Conservation (phyloP, 2,888 invertebrate genomes). For the Orchesellides sinensis region DNA sequence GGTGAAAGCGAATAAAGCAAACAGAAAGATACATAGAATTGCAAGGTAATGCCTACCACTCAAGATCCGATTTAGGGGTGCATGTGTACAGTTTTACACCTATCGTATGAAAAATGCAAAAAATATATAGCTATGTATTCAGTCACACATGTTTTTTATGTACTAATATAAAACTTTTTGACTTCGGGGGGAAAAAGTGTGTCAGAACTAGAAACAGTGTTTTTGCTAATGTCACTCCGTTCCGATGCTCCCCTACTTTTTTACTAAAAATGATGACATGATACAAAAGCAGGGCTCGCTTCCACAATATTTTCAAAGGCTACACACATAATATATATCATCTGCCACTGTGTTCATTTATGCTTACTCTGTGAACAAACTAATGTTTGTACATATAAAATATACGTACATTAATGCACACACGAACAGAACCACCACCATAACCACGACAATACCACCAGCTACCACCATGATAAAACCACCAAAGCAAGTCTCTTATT, state of each 20-base stretch:
- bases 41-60: neutral
- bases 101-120: neutral
- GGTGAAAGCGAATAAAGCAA: too few species aligned
- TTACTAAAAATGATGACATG: too few species aligned
- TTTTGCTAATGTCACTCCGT: neutral
- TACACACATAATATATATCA: too few species aligned
- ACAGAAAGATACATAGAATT: neutral
- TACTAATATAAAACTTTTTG: neutral
- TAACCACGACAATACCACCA: too few species aligned
- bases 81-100: neutral
- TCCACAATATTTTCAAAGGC: too few species aligned
- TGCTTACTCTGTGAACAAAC: too few species aligned
- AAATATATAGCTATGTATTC: neutral
- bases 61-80: neutral
- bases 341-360: too few species aligned
- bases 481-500: conserved; percentile 22
- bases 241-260: too few species aligned
- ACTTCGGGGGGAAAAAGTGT: neutral
- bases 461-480: conserved; percentile 11
- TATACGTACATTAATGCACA: too few species aligned
- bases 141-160: neutral
- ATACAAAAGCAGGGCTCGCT: too few species aligned
- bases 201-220: neutral
- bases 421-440: too few species aligned
- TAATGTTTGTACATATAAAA: too few species aligned